Evolutionary conservation across 2,797 vertebrate species (phyloP).

Genomic region (Microchirus variegatus): DNA sequence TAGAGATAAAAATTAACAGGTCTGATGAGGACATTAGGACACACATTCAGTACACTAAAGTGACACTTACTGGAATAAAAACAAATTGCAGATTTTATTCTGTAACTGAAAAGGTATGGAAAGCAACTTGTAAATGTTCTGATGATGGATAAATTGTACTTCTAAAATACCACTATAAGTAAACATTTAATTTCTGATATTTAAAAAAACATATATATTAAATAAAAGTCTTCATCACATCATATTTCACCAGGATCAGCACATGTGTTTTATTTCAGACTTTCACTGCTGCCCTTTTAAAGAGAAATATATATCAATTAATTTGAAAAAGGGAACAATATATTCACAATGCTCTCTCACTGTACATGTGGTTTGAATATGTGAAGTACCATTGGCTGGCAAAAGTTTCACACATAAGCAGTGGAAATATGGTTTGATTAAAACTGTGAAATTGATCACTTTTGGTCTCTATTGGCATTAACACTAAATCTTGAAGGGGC

Average conservation of each 20-base stretch:
- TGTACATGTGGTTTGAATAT: neutral
- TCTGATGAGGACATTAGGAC: too few species aligned
- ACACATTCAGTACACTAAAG: neutral
- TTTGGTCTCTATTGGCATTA: neutral
- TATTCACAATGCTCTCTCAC: neutral
- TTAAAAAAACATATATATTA: neutral
- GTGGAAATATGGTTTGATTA: neutral
- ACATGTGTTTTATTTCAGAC: neutral
- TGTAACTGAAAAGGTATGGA: slow-evolving; percentile 1
- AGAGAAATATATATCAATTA: slow-evolving; percentile 7
- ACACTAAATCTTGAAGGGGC: neutral
- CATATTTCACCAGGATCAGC: neutral
- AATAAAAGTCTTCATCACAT: neutral
- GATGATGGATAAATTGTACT: slow-evolving; percentile 7
- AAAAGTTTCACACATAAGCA: neutral
- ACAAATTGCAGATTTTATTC: neutral
- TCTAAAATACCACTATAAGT: neutral
- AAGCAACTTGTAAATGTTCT: slow-evolving; percentile 2
- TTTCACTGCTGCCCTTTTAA: slow-evolving; percentile 5
- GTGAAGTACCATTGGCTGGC: neutral
- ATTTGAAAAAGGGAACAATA: slow-evolving; percentile 2
- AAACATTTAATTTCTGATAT: neutral
- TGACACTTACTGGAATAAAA: slow-evolving; percentile 13
- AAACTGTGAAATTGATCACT: neutral
- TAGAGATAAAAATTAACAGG: slow-evolving; percentile 32